Percentiles rank a stretch among this genome's conserved stretches.
Conservation (phyloP, 2,888 invertebrate species). For the Dynastes grantii region DNA sequence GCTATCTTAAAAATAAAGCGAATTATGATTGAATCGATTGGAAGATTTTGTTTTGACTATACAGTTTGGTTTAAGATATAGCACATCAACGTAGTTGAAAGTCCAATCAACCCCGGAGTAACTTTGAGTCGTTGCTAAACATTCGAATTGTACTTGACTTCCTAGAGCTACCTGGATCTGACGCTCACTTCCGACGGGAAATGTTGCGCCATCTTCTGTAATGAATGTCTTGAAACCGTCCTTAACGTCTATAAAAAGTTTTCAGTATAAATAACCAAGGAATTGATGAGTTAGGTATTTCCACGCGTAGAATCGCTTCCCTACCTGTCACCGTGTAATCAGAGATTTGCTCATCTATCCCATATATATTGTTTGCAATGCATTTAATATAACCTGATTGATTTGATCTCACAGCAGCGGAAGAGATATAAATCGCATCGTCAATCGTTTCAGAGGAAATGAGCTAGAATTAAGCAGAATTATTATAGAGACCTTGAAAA, state of each 20-base stretch:
- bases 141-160: background rate
- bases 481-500: slow-evolving; percentile 52
- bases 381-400: slow-evolving; percentile 71
- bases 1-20: too few relatives aligned
- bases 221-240: background rate
- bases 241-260: too few relatives aligned
- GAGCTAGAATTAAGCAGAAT: slow-evolving; percentile 2
- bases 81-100: background rate
- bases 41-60: too few relatives aligned
- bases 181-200: background rate
- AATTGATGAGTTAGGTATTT: too few relatives aligned
- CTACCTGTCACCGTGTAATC: slow-evolving; percentile 60
- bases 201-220: background rate
- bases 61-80: too few relatives aligned
- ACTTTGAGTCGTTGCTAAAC: background rate
- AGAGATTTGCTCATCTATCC: slow-evolving; percentile 58
- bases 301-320: too few relatives aligned
- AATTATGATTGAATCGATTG: too few relatives aligned
- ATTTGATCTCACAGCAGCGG: slow-evolving; percentile 67
- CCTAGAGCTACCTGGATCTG: background rate
- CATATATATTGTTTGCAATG: slow-evolving; percentile 68
- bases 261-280: too few relatives aligned
- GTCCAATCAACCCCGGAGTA: background rate
- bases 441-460: slow-evolving; percentile 52
- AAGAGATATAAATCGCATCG: slow-evolving; percentile 63